Conservation (phyloP, 53 echinoderm and acorn worm species). For the Holothuria leucospilota region DNA sequence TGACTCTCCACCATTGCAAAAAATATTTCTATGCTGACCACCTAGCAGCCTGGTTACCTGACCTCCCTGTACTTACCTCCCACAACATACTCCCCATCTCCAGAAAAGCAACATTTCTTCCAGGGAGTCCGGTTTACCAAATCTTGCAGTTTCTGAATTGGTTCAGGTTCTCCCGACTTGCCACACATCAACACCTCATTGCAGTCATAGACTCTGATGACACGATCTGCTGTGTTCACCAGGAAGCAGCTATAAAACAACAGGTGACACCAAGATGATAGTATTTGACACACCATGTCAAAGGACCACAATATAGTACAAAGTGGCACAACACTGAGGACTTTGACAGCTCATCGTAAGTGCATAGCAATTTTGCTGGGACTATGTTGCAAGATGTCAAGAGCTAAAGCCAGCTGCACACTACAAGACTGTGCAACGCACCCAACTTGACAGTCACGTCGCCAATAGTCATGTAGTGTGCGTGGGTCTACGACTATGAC, state of each 20-base stretch:
- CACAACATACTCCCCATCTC: conserved; percentile 98
- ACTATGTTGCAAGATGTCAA: too few species aligned
- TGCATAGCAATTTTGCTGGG: too few species aligned
- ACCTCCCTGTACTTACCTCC: conserved; percentile 71
- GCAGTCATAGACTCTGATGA: conserved; percentile 97
- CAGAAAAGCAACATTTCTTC: conserved; percentile 99
- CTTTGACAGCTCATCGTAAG: not conserved
- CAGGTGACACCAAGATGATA: too few species aligned
- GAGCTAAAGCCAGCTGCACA: too few species aligned
- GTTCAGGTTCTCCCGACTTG: conserved; percentile 94
- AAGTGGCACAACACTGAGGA: not conserved
- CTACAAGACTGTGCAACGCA: too few species aligned
- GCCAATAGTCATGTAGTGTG: too few species aligned
- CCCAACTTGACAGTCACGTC: too few species aligned
- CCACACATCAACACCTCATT: conserved; percentile 95
- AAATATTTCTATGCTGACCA: too few species aligned
- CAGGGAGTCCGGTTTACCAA: conserved; percentile 96
- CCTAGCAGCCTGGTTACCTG: too few species aligned
- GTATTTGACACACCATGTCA: too few species aligned
- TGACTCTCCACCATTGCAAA: too few species aligned
- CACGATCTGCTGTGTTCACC: conserved; percentile 94
- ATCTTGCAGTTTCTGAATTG: conserved; percentile 98
- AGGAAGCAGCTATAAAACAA: conserved; percentile 78
- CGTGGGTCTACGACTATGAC: too few species aligned
- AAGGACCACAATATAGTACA: not conserved